phyloP scores from a whole-genome alignment of 1,140 invertebrate species.

The Euura saliciscinereae region DNA sequence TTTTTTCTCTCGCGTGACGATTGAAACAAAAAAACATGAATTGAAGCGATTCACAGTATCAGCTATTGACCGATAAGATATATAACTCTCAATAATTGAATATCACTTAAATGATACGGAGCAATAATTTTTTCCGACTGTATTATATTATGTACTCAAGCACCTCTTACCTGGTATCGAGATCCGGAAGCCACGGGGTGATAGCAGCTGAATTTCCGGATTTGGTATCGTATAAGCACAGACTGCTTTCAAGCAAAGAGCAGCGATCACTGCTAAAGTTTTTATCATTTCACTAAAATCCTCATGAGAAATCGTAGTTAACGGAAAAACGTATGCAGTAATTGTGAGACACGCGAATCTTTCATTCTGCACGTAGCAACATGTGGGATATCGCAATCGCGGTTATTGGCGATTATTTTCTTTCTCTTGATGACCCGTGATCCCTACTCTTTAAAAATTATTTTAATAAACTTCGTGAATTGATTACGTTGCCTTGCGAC shows the following conservation, averaged over 20 bases:
- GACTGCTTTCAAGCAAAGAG: background rate
- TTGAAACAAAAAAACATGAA: no score
- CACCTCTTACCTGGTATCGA: constrained; percentile 37
- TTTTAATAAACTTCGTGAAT: no score
- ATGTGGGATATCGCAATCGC: background rate
- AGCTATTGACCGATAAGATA: no score
- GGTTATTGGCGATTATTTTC: background rate
- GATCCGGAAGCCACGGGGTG: constrained; percentile 34
- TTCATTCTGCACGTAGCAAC: background rate
- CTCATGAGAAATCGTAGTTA: no score
- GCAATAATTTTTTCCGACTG: no score
- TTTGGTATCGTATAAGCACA: constrained; percentile 37
- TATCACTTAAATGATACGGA: no score
- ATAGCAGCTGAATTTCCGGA: constrained; percentile 34
- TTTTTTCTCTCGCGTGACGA: no score
- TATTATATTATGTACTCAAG: no score
- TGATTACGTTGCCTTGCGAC: no score
- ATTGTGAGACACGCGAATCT: background rate
- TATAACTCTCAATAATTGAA: no score
- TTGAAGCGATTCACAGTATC: no score
- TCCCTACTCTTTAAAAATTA: background rate
- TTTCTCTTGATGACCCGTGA: background rate
- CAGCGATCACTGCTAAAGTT: background rate
- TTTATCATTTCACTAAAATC: background rate
- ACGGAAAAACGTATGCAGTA: background rate